Percentiles rank a stretch among this genome's conserved stretches.
Evolutionary conservation across 2,888 invertebrate genomes (phyloP).

Genomic region (Arge pagana): DNA sequence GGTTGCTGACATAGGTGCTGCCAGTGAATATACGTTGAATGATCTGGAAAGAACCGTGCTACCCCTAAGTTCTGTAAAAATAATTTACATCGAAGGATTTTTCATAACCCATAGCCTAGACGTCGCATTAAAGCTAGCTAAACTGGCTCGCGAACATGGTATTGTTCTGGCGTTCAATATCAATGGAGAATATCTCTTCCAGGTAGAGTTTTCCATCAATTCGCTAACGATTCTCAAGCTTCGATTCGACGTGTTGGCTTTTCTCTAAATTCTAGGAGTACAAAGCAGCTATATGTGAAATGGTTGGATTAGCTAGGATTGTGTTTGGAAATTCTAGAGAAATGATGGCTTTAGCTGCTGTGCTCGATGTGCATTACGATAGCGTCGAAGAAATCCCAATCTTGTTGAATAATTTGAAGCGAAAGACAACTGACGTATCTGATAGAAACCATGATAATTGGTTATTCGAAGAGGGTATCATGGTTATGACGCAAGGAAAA

Average conservation of each 20-base stretch:
- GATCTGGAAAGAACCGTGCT: constrained; percentile 39
- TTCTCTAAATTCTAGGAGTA: constrained; percentile 46
- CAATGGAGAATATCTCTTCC: constrained; percentile 52
- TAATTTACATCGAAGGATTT: constrained; percentile 56
- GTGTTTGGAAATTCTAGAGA: constrained; percentile 50
- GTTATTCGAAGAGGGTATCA: constrained; percentile 44
- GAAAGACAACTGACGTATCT: constrained; percentile 44
- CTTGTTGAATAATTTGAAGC: constrained; percentile 47
- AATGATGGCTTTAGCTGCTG: constrained; percentile 48
- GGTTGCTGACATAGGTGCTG: constrained; percentile 55
- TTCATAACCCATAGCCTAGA: constrained; percentile 54
- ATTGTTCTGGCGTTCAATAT: constrained; percentile 54
- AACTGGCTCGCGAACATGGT: constrained; percentile 44
- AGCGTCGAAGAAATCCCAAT: constrained; percentile 48
- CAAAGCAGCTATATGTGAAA: constrained; percentile 47
- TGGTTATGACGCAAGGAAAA: constrained; percentile 50
- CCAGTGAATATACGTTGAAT: constrained; percentile 47
- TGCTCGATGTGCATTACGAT: constrained; percentile 44
- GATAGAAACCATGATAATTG: constrained; percentile 42
- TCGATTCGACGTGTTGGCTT: too few relatives aligned
- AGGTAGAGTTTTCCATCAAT: constrained; percentile 39
- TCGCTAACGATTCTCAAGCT: too few relatives aligned
- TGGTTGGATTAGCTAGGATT: constrained; percentile 50
- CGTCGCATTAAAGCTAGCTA: constrained; percentile 48
- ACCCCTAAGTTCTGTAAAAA: constrained; percentile 42